phyloP scores from a whole-genome alignment of 2,888 invertebrate species.

The Antheraea yamamai region DNA sequence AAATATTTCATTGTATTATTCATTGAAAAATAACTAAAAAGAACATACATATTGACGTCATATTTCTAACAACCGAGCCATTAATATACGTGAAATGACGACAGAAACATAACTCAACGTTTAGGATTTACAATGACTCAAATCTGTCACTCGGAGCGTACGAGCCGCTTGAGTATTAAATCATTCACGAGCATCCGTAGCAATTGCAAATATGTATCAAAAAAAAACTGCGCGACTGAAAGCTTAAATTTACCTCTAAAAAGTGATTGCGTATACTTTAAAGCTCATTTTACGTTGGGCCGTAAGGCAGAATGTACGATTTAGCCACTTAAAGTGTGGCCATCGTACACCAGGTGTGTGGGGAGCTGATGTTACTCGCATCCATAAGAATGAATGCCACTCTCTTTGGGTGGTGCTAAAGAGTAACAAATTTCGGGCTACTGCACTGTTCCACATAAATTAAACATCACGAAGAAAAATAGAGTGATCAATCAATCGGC shows the following conservation, averaged over 20 bases:
- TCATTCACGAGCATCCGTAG: conserved; percentile 7
- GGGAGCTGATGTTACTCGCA: no score
- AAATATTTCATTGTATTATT: not conserved
- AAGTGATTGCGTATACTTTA: not conserved
- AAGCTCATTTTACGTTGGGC: not conserved
- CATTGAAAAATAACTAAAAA: not conserved
- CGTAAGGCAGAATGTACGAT: not conserved
- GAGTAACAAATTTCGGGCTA: no score
- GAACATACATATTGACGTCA: not conserved
- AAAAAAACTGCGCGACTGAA: conserved; percentile 6
- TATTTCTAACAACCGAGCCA: conserved; percentile 14
- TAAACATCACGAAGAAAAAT: no score
- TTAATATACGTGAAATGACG: conserved; percentile 19
- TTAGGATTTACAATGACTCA: conserved; percentile 17
- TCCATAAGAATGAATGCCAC: no score
- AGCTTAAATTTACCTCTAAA: not conserved
- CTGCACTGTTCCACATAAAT: no score
- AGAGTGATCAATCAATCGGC: no score
- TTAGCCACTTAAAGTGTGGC: no score
- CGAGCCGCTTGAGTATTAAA: conserved; percentile 1
- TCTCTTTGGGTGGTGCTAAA: no score
- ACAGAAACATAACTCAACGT: conserved; percentile 18
- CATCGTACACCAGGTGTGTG: no score
- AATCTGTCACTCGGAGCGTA: conserved; percentile 1
- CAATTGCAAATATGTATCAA: conserved; percentile 1